Conservation (phyloP, 2,797 vertebrate genomes). For the Cygnus olor region DNA sequence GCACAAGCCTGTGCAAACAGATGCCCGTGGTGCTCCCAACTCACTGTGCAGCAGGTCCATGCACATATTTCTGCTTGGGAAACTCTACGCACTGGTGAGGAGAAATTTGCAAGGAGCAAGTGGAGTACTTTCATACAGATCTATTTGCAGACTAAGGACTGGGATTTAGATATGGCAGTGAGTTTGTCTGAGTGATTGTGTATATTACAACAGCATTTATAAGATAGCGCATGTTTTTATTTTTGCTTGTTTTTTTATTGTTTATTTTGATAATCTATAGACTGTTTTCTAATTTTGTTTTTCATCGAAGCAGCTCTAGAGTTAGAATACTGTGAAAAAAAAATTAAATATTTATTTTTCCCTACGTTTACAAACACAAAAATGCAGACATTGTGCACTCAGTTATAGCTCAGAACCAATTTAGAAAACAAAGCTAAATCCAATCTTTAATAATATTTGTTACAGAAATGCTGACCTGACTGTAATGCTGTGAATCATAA, state of each 20-base stretch:
- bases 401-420: constrained; percentile 74
- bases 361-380: constrained; percentile 68
- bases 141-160: neutral
- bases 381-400: constrained; percentile 72
- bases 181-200: neutral
- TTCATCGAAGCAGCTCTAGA: constrained; percentile 64
- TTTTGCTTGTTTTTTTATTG: constrained; percentile 46
- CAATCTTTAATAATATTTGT: neutral
- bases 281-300: constrained; percentile 70
- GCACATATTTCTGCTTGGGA: neutral
- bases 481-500: constrained; percentile 30
- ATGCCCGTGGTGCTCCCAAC: neutral
- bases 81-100: neutral
- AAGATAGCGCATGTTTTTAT: neutral
- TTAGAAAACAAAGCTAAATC: constrained; percentile 45
- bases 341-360: constrained; percentile 58
- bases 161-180: rapidly evolving
- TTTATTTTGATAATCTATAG: constrained; percentile 70
- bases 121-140: neutral
- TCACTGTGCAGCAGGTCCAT: rapidly evolving
- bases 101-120: neutral
- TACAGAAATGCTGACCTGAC: constrained; percentile 43
- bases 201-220: neutral
- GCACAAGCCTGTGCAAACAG: neutral
- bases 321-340: constrained; percentile 67